Percentiles rank a stretch among this genome's conserved stretches.
phyloP scores from a whole-genome alignment of 2,797 vertebrate species.

The Tapera naevia region DNA sequence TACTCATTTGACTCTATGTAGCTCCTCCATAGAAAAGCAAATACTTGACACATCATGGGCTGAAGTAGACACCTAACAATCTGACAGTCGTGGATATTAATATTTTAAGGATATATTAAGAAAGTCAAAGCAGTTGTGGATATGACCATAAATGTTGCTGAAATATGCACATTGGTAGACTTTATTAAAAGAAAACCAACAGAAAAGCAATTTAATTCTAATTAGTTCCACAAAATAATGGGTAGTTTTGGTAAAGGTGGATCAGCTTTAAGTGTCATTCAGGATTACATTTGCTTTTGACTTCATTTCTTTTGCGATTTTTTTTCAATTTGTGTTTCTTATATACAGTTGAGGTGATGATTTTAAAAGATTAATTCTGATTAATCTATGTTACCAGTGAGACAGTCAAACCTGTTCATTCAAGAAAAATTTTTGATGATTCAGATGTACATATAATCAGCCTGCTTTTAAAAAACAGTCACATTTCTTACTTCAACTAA shows the following conservation, averaged over 20 bases:
- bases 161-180: not conserved
- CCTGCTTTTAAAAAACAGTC: not conserved
- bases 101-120: not conserved
- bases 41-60: not conserved
- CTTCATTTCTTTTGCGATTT: not conserved
- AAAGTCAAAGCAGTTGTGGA: not conserved
- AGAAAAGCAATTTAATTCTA: not conserved
- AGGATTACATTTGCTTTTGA: not conserved
- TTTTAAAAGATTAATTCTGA: conserved; percentile 29
- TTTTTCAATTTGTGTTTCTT: conserved; percentile 29
- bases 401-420: conserved; percentile 32
- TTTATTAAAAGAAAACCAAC: not conserved
- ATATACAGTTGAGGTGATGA: not conserved
- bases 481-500: not conserved
- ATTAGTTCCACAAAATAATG: not conserved
- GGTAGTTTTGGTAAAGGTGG: not conserved
- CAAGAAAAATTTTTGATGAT: not conserved
- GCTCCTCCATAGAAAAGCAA: not conserved
- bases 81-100: not conserved
- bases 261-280: not conserved
- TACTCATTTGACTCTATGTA: not conserved
- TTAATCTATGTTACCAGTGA: conserved; percentile 48
- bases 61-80: not conserved
- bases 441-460: not conserved
- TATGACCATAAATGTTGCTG: not conserved